phyloP scores from a whole-genome alignment of 2,888 invertebrate species.

The Tortricodes alternella region DNA sequence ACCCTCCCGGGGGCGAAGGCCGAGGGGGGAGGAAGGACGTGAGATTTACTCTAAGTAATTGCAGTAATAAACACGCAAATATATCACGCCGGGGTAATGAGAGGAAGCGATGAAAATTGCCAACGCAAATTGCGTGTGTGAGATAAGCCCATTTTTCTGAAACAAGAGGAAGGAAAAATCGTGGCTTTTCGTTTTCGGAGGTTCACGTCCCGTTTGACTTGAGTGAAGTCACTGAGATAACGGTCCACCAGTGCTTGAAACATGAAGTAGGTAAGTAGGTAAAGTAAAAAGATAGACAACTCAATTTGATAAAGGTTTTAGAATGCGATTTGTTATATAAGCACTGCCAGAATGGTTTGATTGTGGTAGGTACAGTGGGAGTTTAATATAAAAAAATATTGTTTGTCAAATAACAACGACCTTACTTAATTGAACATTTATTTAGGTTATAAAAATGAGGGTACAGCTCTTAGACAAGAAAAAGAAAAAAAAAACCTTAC shows the following conservation, averaged over 20 bases:
- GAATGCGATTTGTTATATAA: too few species aligned
- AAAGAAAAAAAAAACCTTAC: too few species aligned
- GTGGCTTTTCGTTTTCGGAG: conserved; percentile 48
- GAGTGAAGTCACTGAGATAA: conserved; percentile 20
- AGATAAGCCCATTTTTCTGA: conserved; percentile 78
- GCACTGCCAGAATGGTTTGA: too few species aligned
- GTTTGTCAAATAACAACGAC: too few species aligned
- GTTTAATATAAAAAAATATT: too few species aligned
- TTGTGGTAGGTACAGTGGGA: too few species aligned
- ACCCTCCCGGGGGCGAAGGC: conserved; percentile 62
- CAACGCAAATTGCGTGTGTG: conserved; percentile 82
- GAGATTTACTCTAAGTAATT: conserved; percentile 84
- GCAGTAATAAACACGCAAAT: conserved; percentile 84
- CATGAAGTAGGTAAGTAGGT: background rate
- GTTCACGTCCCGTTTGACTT: conserved; percentile 18
- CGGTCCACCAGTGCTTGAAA: background rate
- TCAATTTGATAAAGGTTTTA: too few species aligned
- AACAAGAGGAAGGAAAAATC: conserved; percentile 46
- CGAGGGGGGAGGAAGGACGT: conserved; percentile 76
- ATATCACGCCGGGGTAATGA: conserved; percentile 82
- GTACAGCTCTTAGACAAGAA: too few species aligned
- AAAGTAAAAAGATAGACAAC: too few species aligned
- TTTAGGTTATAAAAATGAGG: too few species aligned
- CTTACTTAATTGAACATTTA: too few species aligned
- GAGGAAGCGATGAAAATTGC: conserved; percentile 80